These are phyloP conservation scores for Acrossocheilus wenchowensis DNA, from an alignment of 2,797 vertebrate genomes.

Conservation along the genomic window DNA sequence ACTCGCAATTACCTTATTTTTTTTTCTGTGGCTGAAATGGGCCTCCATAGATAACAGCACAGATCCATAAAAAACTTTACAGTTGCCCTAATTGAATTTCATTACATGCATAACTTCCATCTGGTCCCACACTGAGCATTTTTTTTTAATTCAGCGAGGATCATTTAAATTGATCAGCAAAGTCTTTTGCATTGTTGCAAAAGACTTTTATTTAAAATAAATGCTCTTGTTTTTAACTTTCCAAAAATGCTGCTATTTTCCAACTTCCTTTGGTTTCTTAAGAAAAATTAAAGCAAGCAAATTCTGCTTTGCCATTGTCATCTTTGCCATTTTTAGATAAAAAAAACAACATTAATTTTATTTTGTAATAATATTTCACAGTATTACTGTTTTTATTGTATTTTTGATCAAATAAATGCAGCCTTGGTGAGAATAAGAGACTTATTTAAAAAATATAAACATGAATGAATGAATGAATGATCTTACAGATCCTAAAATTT, in stretches of 20 bases:
- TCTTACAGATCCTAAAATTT: background rate
- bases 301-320: background rate
- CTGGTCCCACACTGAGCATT: too few species aligned
- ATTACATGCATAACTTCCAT: too few species aligned
- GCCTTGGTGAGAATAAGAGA: background rate
- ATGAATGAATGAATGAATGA: background rate
- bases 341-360: too few species aligned
- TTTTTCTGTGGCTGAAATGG: too few species aligned
- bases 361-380: background rate
- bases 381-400: background rate
- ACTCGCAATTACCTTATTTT: too few species aligned
- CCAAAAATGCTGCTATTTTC: background rate
- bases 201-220: background rate
- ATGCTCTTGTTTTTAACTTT: background rate
- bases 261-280: background rate
- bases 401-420: background rate
- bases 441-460: background rate
- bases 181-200: too few species aligned
- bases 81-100: too few species aligned
- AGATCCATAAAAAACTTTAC: too few species aligned
- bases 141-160: background rate
- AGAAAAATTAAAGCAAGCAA: background rate
- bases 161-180: background rate
- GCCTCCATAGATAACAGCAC: too few species aligned
- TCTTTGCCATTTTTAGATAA: too few species aligned